Evolutionary conservation across 2,113 vertebrate genomes (phyloP).

Genomic region (Hydrolagus affinis): DNA sequence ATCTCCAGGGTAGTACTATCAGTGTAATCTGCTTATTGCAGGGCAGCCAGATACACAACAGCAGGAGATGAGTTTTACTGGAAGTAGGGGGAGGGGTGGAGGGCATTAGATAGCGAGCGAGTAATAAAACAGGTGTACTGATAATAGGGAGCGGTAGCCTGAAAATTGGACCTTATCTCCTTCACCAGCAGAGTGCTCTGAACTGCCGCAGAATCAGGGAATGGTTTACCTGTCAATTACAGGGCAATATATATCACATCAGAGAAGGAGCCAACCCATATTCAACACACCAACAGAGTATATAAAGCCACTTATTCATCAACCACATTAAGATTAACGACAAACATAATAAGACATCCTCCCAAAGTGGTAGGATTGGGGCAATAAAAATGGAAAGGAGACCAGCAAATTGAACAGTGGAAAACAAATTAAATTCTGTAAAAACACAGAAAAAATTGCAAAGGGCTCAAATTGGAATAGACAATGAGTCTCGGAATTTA

Average conservation of each 20-base stretch:
- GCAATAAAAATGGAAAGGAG: neutral
- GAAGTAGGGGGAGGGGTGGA: neutral
- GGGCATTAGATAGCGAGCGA: neutral
- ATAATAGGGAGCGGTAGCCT: neutral
- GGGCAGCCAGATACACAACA: too few species aligned
- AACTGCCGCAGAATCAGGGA: neutral
- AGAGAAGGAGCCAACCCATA: neutral
- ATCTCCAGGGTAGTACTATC: neutral
- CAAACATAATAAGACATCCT: neutral
- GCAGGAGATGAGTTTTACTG: neutral
- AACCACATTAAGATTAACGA: neutral
- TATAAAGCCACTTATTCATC: neutral
- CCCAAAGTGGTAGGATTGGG: too few species aligned
- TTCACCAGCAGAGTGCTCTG: conserved; percentile 2
- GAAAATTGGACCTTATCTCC: neutral
- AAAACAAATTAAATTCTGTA: too few species aligned
- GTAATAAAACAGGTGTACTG: neutral
- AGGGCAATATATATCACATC: neutral
- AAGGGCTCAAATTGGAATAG: too few species aligned
- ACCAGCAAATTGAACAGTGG: too few species aligned
- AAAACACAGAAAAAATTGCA: too few species aligned
- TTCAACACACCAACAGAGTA: too few species aligned
- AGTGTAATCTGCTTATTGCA: neutral
- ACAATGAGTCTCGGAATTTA: too few species aligned
- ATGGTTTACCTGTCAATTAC: neutral